phyloP scores from a whole-genome alignment of 2,888 invertebrate genomes.

The Pristionchus exspectatus region DNA sequence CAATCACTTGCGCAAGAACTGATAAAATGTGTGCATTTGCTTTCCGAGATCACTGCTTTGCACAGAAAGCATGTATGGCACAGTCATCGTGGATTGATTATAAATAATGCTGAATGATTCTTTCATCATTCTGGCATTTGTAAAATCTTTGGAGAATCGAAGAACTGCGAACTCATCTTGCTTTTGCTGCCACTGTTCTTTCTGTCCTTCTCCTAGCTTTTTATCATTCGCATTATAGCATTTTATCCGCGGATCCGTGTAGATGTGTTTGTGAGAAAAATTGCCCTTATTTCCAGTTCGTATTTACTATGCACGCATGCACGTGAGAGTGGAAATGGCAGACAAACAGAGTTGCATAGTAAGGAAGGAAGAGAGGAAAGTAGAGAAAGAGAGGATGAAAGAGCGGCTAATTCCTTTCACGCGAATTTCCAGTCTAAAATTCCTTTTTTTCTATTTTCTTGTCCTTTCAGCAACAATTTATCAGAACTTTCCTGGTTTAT shows the following conservation, averaged over 20 bases:
- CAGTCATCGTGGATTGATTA: background rate
- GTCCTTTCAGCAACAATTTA: background rate
- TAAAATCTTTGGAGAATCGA: background rate
- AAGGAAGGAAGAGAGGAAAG: background rate
- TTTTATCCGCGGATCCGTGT: too few relatives aligned
- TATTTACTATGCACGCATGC: background rate
- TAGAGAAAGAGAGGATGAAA: background rate
- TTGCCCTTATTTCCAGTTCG: background rate
- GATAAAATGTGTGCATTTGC: background rate
- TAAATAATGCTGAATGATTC: background rate
- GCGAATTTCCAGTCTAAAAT: background rate
- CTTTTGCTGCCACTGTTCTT: too few relatives aligned
- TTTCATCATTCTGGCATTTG: background rate
- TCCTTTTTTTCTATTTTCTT: background rate
- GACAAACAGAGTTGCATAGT: background rate
- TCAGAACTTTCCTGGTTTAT: background rate
- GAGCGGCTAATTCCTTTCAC: background rate
- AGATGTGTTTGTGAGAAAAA: background rate
- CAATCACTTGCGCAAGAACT: background rate
- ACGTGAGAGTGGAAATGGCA: background rate
- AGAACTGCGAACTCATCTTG: too few relatives aligned
- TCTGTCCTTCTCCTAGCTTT: too few relatives aligned
- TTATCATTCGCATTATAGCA: too few relatives aligned
- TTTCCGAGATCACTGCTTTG: background rate
- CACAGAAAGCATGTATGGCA: background rate